phyloP scores from a whole-genome alignment of 2,888 invertebrate genomes.

The Diadegma fenestrale region DNA sequence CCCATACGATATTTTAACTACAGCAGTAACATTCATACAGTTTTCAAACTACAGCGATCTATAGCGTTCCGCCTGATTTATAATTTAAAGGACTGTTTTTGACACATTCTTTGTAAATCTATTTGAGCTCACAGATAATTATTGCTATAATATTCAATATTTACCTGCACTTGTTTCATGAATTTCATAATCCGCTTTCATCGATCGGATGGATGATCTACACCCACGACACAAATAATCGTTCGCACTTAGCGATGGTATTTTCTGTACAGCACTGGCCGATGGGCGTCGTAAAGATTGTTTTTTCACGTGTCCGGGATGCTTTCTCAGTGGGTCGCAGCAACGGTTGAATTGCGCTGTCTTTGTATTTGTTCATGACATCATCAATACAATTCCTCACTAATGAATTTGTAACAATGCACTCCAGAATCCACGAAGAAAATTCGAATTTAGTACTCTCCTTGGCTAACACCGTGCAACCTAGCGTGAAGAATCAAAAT shows the following conservation, averaged over 20 bases:
- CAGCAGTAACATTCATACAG: not conserved
- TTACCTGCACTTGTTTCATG: not conserved
- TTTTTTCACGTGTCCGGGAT: constrained; percentile 26
- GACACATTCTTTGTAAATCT: not conserved
- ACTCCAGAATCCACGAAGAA: constrained; percentile 33
- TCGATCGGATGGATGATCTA: constrained; percentile 20
- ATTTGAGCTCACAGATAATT: not conserved
- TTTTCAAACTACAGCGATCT: not conserved
- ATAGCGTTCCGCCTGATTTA: not conserved
- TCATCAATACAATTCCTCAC: constrained; percentile 27
- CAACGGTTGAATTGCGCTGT: constrained; percentile 28
- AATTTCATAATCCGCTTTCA: constrained; percentile 11
- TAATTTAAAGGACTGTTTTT: not conserved
- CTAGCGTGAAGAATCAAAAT: constrained; percentile 18
- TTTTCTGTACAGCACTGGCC: constrained; percentile 37
- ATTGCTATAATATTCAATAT: not conserved
- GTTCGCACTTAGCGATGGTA: constrained; percentile 26
- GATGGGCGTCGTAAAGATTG: constrained; percentile 34
- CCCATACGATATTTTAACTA: constrained; percentile 1
- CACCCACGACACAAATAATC: constrained; percentile 38
- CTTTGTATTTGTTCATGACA: constrained; percentile 19
- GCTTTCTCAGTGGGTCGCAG: constrained; percentile 39
- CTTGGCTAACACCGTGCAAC: constrained; percentile 32
- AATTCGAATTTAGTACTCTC: constrained; percentile 22
- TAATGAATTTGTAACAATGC: constrained; percentile 24